phyloP scores from a whole-genome alignment of 2,113 vertebrate genomes.

The Cinclus mexicanus region DNA sequence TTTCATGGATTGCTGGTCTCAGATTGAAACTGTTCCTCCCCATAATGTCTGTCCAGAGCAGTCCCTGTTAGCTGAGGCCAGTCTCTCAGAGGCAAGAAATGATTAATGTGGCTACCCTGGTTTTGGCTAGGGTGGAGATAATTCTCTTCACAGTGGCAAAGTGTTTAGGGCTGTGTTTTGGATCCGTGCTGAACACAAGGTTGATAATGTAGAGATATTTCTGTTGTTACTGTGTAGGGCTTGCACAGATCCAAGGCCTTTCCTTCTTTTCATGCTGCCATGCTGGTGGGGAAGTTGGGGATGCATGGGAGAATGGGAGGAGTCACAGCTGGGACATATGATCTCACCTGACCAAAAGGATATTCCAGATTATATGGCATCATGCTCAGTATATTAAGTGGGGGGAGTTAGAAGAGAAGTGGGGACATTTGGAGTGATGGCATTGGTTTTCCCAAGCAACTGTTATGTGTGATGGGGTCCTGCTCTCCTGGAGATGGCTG shows the following conservation, averaged over 20 bases:
- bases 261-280: background rate
- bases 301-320: rapidly evolving
- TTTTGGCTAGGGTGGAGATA: background rate
- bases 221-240: background rate
- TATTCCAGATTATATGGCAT: too few relatives aligned
- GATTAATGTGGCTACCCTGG: background rate
- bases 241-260: background rate
- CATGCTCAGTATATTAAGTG: background rate
- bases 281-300: background rate
- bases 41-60: background rate
- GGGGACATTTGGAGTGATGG: background rate
- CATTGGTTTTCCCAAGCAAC: background rate
- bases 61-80: background rate
- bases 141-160: background rate
- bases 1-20: background rate
- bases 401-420: background rate
- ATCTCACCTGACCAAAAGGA: background rate
- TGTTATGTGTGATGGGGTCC: too few relatives aligned
- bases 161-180: background rate
- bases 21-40: background rate
- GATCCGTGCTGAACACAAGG: background rate
- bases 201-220: background rate
- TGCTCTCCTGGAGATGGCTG: background rate
- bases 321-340: background rate
- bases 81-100: background rate